Conservation (phyloP, 2,113 vertebrate genomes). For the Thymallus thymallus region DNA sequence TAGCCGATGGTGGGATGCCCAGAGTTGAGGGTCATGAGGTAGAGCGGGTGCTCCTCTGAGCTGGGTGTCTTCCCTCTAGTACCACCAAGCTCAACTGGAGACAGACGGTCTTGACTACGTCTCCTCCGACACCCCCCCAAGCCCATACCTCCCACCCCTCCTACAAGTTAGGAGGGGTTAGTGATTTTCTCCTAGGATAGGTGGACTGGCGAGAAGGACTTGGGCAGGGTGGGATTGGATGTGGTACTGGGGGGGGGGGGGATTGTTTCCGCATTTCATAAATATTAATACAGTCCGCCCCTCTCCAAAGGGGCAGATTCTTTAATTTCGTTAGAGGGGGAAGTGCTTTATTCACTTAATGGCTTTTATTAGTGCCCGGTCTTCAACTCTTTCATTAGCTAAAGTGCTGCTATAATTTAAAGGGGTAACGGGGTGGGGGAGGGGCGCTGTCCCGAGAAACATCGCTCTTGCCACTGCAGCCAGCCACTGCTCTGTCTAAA, state of each 20-base stretch:
- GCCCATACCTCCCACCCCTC: slow-evolving; percentile 70
- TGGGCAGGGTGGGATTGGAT: slow-evolving; percentile 69
- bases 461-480: slow-evolving; percentile 51
- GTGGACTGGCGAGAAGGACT: slow-evolving; percentile 67
- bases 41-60: slow-evolving; percentile 36
- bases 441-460: slow-evolving; percentile 50
- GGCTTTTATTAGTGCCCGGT: slow-evolving; percentile 83
- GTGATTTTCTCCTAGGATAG: slow-evolving; percentile 73
- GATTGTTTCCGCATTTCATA: slow-evolving; percentile 78
- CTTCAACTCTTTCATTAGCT: slow-evolving; percentile 86
- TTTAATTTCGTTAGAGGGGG: slow-evolving; percentile 85
- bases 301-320: slow-evolving; percentile 75
- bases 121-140: slow-evolving; percentile 62
- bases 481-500: slow-evolving; percentile 34
- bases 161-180: slow-evolving; percentile 69
- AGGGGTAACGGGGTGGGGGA: slow-evolving; percentile 56
- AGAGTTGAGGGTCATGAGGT: slow-evolving; percentile 21
- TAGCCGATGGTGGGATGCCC: slow-evolving; percentile 14
- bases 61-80: slow-evolving; percentile 39
- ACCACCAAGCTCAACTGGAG: slow-evolving; percentile 66
- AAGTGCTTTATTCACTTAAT: slow-evolving; percentile 86
- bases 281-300: slow-evolving; percentile 82
- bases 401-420: slow-evolving; percentile 87
- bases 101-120: slow-evolving; percentile 70
- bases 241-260: slow-evolving; percentile 45